Percentiles rank a stretch among this genome's conserved stretches.
These are phyloP conservation scores for Globodera rostochiensis DNA, from an alignment of 1,140 invertebrate species.

Conservation along the genomic window DNA sequence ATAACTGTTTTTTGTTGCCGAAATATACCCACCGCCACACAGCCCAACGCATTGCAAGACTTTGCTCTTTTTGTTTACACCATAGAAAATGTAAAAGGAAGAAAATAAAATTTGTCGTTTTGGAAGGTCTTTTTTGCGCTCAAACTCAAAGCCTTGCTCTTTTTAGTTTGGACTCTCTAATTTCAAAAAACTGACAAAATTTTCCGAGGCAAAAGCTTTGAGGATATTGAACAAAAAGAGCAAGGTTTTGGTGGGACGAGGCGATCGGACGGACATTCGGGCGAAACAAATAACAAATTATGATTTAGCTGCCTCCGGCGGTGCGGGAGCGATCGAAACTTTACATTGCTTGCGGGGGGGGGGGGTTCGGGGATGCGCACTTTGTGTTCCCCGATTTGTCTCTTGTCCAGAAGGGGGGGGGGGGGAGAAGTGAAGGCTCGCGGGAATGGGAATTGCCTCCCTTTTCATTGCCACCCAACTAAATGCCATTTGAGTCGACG, in stretches of 20 bases:
- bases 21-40: not conserved
- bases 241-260: conserved; percentile 22
- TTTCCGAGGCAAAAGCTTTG: conserved; percentile 9
- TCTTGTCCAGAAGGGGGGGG: too few relatives aligned
- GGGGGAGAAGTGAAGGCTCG: too few relatives aligned
- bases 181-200: conserved; percentile 33
- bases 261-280: not conserved
- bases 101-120: not conserved
- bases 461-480: too few relatives aligned
- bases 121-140: not conserved
- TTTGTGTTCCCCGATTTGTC: too few relatives aligned
- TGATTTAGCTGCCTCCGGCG: not conserved
- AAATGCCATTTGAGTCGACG: not conserved
- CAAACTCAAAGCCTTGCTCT: conserved; percentile 29
- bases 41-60: not conserved
- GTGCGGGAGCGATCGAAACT: too few relatives aligned
- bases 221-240: conserved; percentile 23
- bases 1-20: not conserved
- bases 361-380: too few relatives aligned
- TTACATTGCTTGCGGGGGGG: too few relatives aligned
- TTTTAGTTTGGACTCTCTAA: conserved; percentile 32
- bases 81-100: not conserved
- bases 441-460: too few relatives aligned
- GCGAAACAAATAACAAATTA: not conserved
- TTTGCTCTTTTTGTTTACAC: conserved; percentile 29